Base-by-base conservation (phyloP, 2,888 invertebrate species). In the Sceliomorpha sp. region DNA sequence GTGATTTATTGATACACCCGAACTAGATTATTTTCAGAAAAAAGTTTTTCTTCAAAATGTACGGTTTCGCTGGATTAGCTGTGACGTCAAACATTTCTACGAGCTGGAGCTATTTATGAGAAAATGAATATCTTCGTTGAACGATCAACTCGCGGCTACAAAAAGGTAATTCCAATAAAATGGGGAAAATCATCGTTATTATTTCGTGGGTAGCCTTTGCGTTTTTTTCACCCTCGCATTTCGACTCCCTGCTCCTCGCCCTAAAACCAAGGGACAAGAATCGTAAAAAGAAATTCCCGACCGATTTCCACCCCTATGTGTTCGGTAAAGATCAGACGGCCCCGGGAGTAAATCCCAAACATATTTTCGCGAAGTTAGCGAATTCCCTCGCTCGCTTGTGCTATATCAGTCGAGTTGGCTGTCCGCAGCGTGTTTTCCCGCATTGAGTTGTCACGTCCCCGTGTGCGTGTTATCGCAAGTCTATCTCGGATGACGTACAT, bases 281-380 rank as follows among this genome's bases (percentile, higher is more conserved):
- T 82, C 83, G 79, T 84, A 84, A 84, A 83, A 76, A 72, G 72
- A 76, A 78, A 80, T 80, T 81, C 77, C 74, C 76, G 72, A 76
- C 64, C 79, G 77, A 76, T 77, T 76, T 73, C 66, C 55, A 60
- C 69, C 72, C 72, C 64, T 66, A 27, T 51, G 56, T 60, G n/a
- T 72, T 68, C 60, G 64, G 73, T 70, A 62, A 70, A 66, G 75
- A 74, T 71, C 73, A 69, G 20, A 20, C 68, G 62, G 36, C 56
- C 64, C 47, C 53, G 51, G 63, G 59, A 72, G 73, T 78, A 77
- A 80, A 83, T 84, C 84, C 83, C 80, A 77, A 85, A 81, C 83
- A 86, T 85, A 86, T 87, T 87, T 85, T 82, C 79, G 82, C 85
- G 74, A 81, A 81, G 82, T 86, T 86, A 81, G 85, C 85, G 79